Evolutionary conservation across 2,888 invertebrate species (phyloP).

Genomic region (Eupsilia transversa): DNA sequence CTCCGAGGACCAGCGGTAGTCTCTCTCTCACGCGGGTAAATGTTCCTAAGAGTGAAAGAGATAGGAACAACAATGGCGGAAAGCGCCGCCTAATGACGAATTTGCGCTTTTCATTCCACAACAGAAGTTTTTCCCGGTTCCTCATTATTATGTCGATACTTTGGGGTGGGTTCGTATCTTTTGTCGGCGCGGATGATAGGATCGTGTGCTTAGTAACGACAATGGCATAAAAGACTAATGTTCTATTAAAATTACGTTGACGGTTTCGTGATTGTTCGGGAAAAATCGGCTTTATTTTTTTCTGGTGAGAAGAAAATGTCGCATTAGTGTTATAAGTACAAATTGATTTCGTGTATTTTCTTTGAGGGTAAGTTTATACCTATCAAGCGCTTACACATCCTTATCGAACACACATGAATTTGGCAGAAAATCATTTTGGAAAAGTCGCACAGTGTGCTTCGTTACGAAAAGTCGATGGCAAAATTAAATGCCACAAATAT

Average conservation of each 20-base stretch:
- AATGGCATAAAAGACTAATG: constrained; percentile 78
- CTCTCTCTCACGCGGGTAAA: constrained; percentile 76
- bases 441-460: neutral
- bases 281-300: constrained; percentile 67
- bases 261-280: constrained; percentile 61
- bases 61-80: constrained; percentile 87
- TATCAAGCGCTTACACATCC: neutral
- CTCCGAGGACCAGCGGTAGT: constrained; percentile 86
- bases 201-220: constrained; percentile 83
- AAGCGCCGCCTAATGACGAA: constrained; percentile 91
- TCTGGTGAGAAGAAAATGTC: constrained; percentile 15
- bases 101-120: constrained; percentile 91
- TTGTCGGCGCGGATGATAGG: constrained; percentile 85
- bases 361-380: constrained; percentile 5
- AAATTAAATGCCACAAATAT: constrained; percentile 1
- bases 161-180: constrained; percentile 85
- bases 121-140: constrained; percentile 90
- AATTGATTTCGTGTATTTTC: constrained; percentile 24
- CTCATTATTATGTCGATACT: constrained; percentile 90
- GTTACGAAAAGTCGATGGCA: neutral
- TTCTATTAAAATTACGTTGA: constrained; percentile 68
- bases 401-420: neutral
- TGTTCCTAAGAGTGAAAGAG: constrained; percentile 72
- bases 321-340: constrained; percentile 9
- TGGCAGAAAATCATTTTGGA: neutral